Evolutionary conservation across 2,797 vertebrate genomes (phyloP), one percentile per base, ranked within the genome.

Genomic region (Danio choprae): DNA sequence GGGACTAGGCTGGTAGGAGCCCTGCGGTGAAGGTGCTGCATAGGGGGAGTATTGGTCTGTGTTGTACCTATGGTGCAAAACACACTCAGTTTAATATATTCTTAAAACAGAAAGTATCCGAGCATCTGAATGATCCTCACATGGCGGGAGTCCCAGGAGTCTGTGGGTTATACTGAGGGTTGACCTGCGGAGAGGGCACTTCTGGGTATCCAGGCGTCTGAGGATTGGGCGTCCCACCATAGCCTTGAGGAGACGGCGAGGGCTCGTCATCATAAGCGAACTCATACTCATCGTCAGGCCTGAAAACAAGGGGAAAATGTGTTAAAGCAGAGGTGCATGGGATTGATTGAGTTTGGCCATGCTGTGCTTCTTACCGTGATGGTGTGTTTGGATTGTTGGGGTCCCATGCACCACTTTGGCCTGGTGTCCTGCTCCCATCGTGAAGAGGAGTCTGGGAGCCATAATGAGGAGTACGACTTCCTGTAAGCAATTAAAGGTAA

Each of bases 31-130:
- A 0, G 97, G 97, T 1, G 96, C 96, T 0, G 96, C 94, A 0
- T 98, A 98, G 0, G 97, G 97, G 0, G 97, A 98, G 77, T 97
- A 98, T 92, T 98, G 97, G 88, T 98, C 97, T 0, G 97, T 98
- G 90, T 97, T 98, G 80, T 98, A 98, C 97, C 97, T 98, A 82
- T 1, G 84, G 29, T 53, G 46, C 15, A 74, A 64, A 15, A 73
- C 12, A 74, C 18, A 51, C 22, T 53, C 22, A 29, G 10, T 51
- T 41, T n/a, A 20, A 43, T 1, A 77, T 44, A 4, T 13, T 20
- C 7, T 71, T 6, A 43, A 73, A 3, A 4, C 15, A 22, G 29
- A 48, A 51, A 63, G 10, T 36, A 51, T 15, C 0, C 7, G 2
- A 70, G 43, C 53, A 48, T 29, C 0, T 18, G 20, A 29, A 38